phyloP scores from a whole-genome alignment of 2,888 invertebrate genomes.

The Rhorus exstirpatorius region DNA sequence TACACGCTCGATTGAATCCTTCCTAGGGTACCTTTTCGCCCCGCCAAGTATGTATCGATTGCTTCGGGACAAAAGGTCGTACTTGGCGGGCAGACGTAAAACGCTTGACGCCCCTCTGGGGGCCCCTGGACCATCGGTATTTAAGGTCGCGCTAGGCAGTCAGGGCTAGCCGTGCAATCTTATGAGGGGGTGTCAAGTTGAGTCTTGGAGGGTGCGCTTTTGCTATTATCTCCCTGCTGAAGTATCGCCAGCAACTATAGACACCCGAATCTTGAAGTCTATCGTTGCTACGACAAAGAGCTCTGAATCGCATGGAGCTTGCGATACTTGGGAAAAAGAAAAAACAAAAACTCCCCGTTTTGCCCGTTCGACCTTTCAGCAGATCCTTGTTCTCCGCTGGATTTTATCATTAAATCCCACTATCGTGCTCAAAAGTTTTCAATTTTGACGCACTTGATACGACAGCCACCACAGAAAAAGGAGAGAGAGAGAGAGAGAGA shows the following conservation, averaged over 20 bases:
- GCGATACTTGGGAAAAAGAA: too few species aligned
- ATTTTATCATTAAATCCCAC: too few species aligned
- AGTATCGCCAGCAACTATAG: too few species aligned
- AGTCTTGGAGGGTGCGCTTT: not conserved
- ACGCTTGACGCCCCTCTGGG: not conserved
- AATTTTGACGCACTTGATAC: too few species aligned
- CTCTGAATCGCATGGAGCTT: too few species aligned
- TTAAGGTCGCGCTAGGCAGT: slow-evolving; percentile 10
- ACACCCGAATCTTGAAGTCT: too few species aligned
- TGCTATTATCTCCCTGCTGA: not conserved
- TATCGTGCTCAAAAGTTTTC: too few species aligned
- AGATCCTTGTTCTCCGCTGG: not conserved
- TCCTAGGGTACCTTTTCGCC: slow-evolving; percentile 49
- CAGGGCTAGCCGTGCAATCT: not conserved
- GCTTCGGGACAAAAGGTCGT: slow-evolving; percentile 22
- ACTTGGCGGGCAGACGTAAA: not conserved
- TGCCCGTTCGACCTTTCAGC: too few species aligned
- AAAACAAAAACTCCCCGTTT: too few species aligned
- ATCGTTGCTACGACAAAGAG: too few species aligned
- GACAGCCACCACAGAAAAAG: too few species aligned
- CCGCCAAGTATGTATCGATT: slow-evolving; percentile 45
- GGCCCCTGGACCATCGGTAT: not conserved
- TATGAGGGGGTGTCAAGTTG: not conserved
- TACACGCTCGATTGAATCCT: slow-evolving; percentile 68
- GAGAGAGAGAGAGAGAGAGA: too few species aligned